Evolutionary conservation across 2,113 vertebrate species (phyloP), one percentile per base, ranked within the genome.

Genomic region (Columba janthina): DNA sequence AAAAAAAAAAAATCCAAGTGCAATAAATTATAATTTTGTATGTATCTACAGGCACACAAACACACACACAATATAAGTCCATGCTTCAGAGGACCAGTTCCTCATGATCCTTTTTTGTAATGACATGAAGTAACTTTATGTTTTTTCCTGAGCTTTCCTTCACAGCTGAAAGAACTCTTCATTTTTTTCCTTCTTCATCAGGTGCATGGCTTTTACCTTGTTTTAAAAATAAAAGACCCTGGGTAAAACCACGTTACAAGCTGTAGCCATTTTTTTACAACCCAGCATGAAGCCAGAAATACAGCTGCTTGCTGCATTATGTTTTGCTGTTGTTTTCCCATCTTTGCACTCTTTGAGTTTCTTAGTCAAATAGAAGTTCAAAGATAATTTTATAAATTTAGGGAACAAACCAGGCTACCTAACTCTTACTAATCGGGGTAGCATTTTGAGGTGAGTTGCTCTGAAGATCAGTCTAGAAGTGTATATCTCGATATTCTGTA

Each of bases 171-270:
- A 58, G 9, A 88, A 57, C 20, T 60, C 29, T 85, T 80, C 6
- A 46, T 64, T 70, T 88, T 86, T 86, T 66, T 42, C 16, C 29
- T 93, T 61, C 80, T 70, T 94, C 95, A 93, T 90, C 48, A 81
- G 46, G 32, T 82, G 10, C n/a, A 28, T 86, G 83, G 92, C 64
- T 97, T 90, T 46, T 46, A 48, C 36, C 15, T 66, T 94, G 22
- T 57, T 44, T 51, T 11, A 65, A 51, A 89, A 70, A 97, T 92
- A 77, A 95, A 93, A 91, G 38, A 57, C 18, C 24, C 28, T 74
- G 32, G 31, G 19, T 96, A 76, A 94, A 89, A 82, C 6, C 16
- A 84, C 31, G 44, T 44, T 48, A 25, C 9, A 70, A 62, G 9
- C 28, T 58, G 69, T 46, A 67, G 28, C 29, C 8, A 3, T 48